These are phyloP conservation scores for Poeciliopsis retropinna DNA, from an alignment of 2,113 vertebrate genomes.

Conservation along the genomic window DNA sequence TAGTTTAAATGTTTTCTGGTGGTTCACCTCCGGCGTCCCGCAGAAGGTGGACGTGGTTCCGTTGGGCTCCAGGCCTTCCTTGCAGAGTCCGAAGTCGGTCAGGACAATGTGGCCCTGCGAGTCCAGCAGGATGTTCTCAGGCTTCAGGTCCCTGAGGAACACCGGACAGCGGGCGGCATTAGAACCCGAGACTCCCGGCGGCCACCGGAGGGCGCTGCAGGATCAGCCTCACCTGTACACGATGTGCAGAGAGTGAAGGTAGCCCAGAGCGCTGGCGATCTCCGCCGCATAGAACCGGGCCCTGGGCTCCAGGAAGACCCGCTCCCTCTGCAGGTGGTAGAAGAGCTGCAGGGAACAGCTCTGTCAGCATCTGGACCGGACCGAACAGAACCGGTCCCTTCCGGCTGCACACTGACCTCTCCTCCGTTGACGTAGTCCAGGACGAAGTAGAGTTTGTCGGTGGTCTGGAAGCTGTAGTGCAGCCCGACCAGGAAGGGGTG, in stretches of 20 bases:
- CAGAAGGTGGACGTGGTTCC: slow-evolving; percentile 83
- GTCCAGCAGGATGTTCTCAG: slow-evolving; percentile 85
- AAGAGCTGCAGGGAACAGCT: slow-evolving; percentile 72
- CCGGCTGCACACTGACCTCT: slow-evolving; percentile 67
- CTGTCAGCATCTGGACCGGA: slow-evolving; percentile 27
- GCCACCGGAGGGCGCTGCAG: slow-evolving; percentile 61
- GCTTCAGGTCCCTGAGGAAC: slow-evolving; percentile 80
- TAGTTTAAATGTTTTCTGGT: too few relatives aligned
- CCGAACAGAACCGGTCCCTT: neutral
- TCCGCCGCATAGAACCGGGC: slow-evolving; percentile 84
- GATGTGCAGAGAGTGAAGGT: slow-evolving; percentile 84
- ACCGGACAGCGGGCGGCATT: neutral
- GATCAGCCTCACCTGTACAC: slow-evolving; percentile 79
- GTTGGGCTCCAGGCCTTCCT: slow-evolving; percentile 79
- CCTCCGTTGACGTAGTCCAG: slow-evolving; percentile 85
- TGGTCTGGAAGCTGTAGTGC: slow-evolving; percentile 85
- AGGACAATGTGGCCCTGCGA: slow-evolving; percentile 84
- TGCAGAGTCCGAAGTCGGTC: slow-evolving; percentile 85
- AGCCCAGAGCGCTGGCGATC: slow-evolving; percentile 84
- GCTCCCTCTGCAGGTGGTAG: slow-evolving; percentile 85
- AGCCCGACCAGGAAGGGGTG: slow-evolving; percentile 86
- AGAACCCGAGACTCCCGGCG: neutral
- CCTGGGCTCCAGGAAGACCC: slow-evolving; percentile 83
- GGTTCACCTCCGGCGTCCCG: slow-evolving; percentile 81
- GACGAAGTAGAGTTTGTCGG: slow-evolving; percentile 86